Evolutionary conservation across 2,888 invertebrate species (phyloP).

Genomic region (Rotaria macrura): DNA sequence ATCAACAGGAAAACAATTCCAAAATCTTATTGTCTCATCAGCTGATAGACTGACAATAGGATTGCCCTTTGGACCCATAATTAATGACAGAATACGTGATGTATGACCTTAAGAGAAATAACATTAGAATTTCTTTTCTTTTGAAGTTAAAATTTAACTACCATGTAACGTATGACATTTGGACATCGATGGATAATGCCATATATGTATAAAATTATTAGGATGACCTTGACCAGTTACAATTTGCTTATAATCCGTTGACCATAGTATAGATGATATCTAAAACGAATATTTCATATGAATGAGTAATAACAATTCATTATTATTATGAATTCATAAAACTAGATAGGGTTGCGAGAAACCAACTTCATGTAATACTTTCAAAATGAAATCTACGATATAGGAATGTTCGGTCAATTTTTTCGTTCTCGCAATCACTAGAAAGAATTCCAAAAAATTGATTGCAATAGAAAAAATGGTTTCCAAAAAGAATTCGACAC

Average conservation of each 20-base stretch:
- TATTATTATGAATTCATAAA: too few species aligned
- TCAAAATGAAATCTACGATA: too few species aligned
- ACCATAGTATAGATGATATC: conserved; percentile 83
- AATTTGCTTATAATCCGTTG: conserved; percentile 79
- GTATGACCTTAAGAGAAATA: conserved; percentile 60
- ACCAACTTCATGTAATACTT: too few species aligned
- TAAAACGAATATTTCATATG: too few species aligned
- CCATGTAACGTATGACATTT: conserved; percentile 54
- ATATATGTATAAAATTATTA: conserved; percentile 82
- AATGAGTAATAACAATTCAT: too few species aligned
- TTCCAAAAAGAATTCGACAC: too few species aligned
- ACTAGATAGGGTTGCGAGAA: too few species aligned
- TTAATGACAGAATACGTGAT: conserved; percentile 74
- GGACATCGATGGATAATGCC: conserved; percentile 85
- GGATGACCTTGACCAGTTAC: conserved; percentile 90
- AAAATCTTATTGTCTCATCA: conserved; percentile 84
- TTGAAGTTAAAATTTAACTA: neutral
- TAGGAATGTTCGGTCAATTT: too few species aligned
- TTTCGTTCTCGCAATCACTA: too few species aligned
- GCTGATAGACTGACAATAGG: conserved; percentile 85
- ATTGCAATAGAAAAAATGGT: too few species aligned
- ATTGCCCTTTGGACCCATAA: conserved; percentile 83
- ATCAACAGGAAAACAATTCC: conserved; percentile 70
- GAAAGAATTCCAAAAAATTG: too few species aligned
- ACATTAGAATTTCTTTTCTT: too few species aligned